phyloP scores from a whole-genome alignment of 2,113 vertebrate species.

The Ibidorhyncha struthersii region DNA sequence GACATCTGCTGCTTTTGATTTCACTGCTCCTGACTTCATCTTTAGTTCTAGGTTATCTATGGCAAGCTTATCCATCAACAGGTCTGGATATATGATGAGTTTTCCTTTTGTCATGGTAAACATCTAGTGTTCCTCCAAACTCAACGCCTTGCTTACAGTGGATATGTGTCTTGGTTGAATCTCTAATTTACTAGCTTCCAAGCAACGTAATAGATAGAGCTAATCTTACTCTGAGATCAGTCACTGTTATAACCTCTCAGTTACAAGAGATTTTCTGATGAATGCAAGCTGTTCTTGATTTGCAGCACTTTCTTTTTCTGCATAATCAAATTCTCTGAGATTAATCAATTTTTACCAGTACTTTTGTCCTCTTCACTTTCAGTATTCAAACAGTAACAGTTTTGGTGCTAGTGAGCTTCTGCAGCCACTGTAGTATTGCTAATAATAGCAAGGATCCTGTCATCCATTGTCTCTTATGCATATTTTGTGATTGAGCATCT shows the following conservation, averaged over 20 bases:
- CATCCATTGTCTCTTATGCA: neutral
- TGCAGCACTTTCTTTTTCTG: neutral
- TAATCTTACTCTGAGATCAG: neutral
- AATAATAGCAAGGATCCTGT: neutral
- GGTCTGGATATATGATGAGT: neutral
- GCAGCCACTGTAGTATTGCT: neutral
- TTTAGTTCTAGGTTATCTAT: slow-evolving; percentile 5
- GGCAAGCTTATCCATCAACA: slow-evolving; percentile 18
- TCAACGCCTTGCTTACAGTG: neutral
- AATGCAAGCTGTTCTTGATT: slow-evolving; percentile 17
- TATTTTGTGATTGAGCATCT: slow-evolving; percentile 19
- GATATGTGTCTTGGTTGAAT: neutral
- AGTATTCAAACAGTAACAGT: neutral
- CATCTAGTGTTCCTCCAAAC: neutral
- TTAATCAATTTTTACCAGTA: neutral
- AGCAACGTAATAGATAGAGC: neutral
- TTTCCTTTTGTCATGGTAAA: slow-evolving; percentile 21
- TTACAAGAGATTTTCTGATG: neutral
- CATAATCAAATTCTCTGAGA: neutral
- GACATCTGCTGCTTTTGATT: slow-evolving; percentile 30
- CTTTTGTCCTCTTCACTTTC: slow-evolving; percentile 17
- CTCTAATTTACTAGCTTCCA: neutral
- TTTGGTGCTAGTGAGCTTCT: slow-evolving; percentile 8
- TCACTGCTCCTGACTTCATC: slow-evolving; percentile 29
- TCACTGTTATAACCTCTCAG: neutral